phyloP scores from a whole-genome alignment of 2,797 vertebrate genomes.

The Micrastur ruficollis region DNA sequence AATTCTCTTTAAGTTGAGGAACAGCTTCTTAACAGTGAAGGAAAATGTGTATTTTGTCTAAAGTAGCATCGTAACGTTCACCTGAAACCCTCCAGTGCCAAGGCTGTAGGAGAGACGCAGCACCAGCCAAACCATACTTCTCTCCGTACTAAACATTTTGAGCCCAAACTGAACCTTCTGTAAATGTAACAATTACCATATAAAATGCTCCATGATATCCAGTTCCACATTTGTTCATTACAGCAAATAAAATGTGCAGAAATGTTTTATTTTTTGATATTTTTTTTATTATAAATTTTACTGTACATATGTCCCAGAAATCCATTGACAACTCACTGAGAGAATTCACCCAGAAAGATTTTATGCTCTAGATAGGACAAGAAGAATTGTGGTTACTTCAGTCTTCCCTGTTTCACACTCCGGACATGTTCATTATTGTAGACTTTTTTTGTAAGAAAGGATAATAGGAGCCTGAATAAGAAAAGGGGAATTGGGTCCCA shows the following conservation, averaged over 20 bases:
- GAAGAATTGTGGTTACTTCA: not conserved
- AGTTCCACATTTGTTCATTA: not conserved
- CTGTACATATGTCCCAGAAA: not conserved
- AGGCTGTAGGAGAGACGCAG: not conserved
- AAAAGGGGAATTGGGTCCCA: not conserved
- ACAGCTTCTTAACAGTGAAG: not conserved
- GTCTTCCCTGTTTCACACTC: not conserved
- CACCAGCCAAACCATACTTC: not conserved
- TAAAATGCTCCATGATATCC: not conserved
- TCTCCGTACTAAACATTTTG: not conserved
- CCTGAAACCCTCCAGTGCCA: not conserved
- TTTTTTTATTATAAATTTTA: not conserved
- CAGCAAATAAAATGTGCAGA: not conserved
- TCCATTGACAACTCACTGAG: not conserved
- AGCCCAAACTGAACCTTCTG: not conserved
- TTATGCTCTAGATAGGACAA: not conserved
- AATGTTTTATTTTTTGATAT: not conserved
- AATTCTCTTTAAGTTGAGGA: not conserved
- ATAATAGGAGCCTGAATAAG: not conserved
- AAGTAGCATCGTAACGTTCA: not conserved
- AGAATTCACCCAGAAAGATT: not conserved
- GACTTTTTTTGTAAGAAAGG: not conserved
- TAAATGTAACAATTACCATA: not conserved
- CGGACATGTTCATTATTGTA: not conserved
- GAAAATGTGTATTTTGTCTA: not conserved